Conservation (phyloP, 2,113 vertebrate genomes). For the Myotis brandtii region DNA sequence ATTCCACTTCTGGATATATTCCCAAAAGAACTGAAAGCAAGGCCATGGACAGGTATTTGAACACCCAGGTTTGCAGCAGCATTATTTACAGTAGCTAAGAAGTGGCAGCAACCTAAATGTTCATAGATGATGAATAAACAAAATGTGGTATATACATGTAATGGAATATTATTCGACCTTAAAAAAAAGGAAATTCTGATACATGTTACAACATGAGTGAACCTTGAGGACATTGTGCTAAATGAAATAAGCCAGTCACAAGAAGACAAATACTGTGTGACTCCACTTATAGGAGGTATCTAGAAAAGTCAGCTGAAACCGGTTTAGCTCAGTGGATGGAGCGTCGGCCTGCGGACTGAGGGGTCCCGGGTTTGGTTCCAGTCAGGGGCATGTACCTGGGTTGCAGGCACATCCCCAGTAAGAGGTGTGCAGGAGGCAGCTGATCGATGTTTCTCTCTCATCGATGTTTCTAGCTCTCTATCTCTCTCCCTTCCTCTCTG, state of each 20-base stretch:
- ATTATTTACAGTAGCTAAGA: background rate
- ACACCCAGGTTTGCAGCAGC: background rate
- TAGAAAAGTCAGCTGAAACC: background rate
- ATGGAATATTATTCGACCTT: background rate
- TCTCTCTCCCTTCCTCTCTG: too few relatives aligned
- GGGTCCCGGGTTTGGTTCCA: too few relatives aligned
- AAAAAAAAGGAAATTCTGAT: background rate
- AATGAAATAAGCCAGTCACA: background rate
- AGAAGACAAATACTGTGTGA: background rate
- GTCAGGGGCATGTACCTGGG: too few relatives aligned
- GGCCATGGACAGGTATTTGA: background rate
- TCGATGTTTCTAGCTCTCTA: too few relatives aligned
- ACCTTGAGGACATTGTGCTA: background rate
- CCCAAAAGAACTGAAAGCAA: background rate
- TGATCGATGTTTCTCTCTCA: too few relatives aligned
- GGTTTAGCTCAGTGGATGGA: too few relatives aligned
- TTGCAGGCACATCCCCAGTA: too few relatives aligned
- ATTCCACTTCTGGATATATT: background rate
- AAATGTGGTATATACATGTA: background rate
- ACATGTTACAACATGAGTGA: background rate
- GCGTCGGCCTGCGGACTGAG: too few relatives aligned
- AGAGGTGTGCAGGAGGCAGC: too few relatives aligned
- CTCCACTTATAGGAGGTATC: background rate
- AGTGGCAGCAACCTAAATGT: background rate
- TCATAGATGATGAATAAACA: background rate